A percentile compares a stretch with the other conserved stretches of the same genome.
Conservation (phyloP, 2,888 invertebrate genomes). For the Theretra japonica region DNA sequence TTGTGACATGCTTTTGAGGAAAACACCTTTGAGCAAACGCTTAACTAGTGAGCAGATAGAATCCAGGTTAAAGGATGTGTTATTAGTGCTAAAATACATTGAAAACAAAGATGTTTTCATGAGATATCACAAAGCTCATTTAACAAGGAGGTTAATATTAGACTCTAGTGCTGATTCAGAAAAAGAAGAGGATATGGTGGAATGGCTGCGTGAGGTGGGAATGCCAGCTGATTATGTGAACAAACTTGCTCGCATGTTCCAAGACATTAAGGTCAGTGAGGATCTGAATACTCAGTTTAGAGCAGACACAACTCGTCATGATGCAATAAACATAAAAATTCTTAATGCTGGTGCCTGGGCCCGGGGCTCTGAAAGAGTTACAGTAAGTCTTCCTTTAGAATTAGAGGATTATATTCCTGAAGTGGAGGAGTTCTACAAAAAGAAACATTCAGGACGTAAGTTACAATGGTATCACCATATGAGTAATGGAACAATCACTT, state of each 20-base stretch:
- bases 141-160: slow-evolving; percentile 96
- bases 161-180: slow-evolving; percentile 99
- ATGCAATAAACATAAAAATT: slow-evolving; percentile 98
- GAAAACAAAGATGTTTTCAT: slow-evolving; percentile 99
- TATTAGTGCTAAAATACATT: slow-evolving; percentile 98
- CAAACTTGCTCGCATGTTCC: slow-evolving; percentile 98
- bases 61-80: slow-evolving; percentile 94
- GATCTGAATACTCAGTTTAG: slow-evolving; percentile 98
- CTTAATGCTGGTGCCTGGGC: slow-evolving; percentile 99
- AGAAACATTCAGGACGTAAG: slow-evolving; percentile 98
- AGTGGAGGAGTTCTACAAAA: slow-evolving; percentile 99
- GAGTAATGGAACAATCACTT: slow-evolving; percentile 99
- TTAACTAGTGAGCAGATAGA: slow-evolving; percentile 99
- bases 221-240: slow-evolving; percentile 99
- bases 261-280: slow-evolving; percentile 98
- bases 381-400: slow-evolving; percentile 98
- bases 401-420: slow-evolving; percentile 99
- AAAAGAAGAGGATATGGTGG: slow-evolving; percentile 99
- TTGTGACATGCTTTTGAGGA: slow-evolving; percentile 99
- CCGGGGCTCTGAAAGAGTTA: slow-evolving; percentile 95
- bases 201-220: slow-evolving; percentile 98
- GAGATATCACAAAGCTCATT: slow-evolving; percentile 99
- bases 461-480: slow-evolving; percentile 99
- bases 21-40: slow-evolving; percentile 97
- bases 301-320: slow-evolving; percentile 90